Evolutionary conservation across 1,140 invertebrate species (phyloP), one percentile per base, ranked within the genome.

Genomic region (Bilobella aurantiaca): DNA sequence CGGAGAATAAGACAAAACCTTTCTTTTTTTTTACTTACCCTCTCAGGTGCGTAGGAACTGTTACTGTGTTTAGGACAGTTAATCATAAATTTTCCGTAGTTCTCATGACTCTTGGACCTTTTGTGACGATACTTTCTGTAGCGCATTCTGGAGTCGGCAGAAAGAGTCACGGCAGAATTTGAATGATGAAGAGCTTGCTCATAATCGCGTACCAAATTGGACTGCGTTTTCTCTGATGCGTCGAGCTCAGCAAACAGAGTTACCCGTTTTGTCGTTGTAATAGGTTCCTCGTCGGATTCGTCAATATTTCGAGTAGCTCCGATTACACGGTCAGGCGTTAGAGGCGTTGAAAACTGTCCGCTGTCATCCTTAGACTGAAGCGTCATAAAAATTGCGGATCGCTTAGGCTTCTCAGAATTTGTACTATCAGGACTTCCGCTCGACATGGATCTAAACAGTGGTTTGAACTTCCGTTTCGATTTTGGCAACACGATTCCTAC

Each of bases 71-170:
- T 29, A 65, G 67, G 3, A 64, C 16, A 3, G 70, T 65, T 23
- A 65, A 72, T 31, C 2, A 69, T 58, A 3, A 72, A 64, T 62
- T 72, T 72, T 3, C 63, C 60, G 34, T 72, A 72, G 42, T 72
- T 72, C 46, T 72, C 70, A 57, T 72, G 68, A 37, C 70, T 72
- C 58, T 72, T 72, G 21, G 70, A 72, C 16, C 70, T 46, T 47
- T 66, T 66, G 56, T 72, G 70, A 25, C 65, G 62, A 57, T 67
- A 72, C n/a, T 61, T 28, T n/a, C 68, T 27, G 14, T 53, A 63
- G 21, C 67, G 65, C 46, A 30, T 69, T 49, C 37, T 58, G 0
- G 62, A 46, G 29, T 68, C 62, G 30, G 34, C 23, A 27, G 68
- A 57, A 25, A 67, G 49, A n/a, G 64, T 49, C 1, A 61, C 53